Evolutionary conservation across 1,140 invertebrate species (phyloP), one percentile per base, ranked within the genome.

Genomic region (Nebria ingens): DNA sequence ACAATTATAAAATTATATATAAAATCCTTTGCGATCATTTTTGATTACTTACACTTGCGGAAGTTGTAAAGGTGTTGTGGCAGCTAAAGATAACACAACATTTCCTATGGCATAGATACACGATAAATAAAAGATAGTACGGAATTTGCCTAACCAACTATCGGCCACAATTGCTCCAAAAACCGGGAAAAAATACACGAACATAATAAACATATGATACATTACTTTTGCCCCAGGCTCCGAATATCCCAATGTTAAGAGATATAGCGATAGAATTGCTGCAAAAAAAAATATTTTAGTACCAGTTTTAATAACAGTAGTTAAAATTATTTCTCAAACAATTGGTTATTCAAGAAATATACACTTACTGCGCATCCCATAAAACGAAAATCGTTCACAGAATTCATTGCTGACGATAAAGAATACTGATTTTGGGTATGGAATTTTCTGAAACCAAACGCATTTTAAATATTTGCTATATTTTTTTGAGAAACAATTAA

Each of bases 381-480:
- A 97, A 70, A 84, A 97, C 29, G 86, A 91, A 73, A 97, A 98
- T 66, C 94, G 79, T 74, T 98, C 95, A 71, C 94, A 97, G 68
- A 97, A 95, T 72, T 98, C 95, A 81, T 93, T 96, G 64, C 82
- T 85, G 56, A 98, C 78, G 64, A 98, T 97, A 70, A 96, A 95
- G 65, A 89, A 91, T n/a, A 96, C 85, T 2, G 90, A 81, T 67
- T 84, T 88, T 0, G 94, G 93, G 68, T 93, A 96, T 13, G 79
- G 81, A 9, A 83, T 61, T 76, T 85, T 82, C 86, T 89, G 75
- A 56, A 78, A 81, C n/a, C n/a, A n/a, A n/a, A n/a, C n/a, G n/a
- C n/a, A n/a, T n/a, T n/a, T n/a, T n/a, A n/a, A n/a, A n/a, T n/a
- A n/a, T n/a, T n/a, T n/a, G n/a, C n/a, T n/a, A n/a, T n/a, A n/a